Evolutionary conservation across 64 coral and sea anemone species (phyloP).

Genomic region (Montipora foliosa): DNA sequence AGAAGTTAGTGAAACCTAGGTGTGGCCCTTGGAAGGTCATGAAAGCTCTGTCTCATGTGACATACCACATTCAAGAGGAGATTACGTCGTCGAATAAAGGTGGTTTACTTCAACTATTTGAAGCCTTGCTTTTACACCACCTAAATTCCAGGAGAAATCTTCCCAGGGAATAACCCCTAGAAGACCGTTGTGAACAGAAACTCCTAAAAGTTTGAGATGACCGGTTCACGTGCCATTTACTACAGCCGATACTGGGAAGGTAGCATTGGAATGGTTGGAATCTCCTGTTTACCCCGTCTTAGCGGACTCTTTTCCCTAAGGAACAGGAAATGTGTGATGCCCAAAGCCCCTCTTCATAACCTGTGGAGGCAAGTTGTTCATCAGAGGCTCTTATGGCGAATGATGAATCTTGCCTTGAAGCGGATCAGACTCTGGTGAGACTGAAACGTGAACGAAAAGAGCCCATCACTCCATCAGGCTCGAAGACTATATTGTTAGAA

Average conservation of each 20-base stretch:
- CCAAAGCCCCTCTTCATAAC: not conserved
- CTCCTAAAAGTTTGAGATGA: not conserved
- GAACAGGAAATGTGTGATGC: not conserved
- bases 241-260: not conserved
- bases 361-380: not conserved
- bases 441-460: not conserved
- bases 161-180: not conserved
- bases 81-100: not conserved
- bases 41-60: slow-evolving; percentile 32
- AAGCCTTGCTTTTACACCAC: slow-evolving; percentile 21
- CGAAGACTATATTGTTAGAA: not conserved
- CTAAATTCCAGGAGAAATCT: not conserved
- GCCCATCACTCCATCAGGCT: not conserved
- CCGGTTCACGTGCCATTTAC: not conserved
- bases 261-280: slow-evolving; percentile 9
- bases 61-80: slow-evolving; percentile 39
- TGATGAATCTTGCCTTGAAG: not conserved
- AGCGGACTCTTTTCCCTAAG: not conserved
- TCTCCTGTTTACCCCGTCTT: not conserved
- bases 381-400: not conserved
- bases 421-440: not conserved
- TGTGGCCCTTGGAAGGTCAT: slow-evolving; percentile 38
- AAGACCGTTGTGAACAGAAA: not conserved
- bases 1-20: slow-evolving; percentile 42
- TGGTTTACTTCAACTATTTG: slow-evolving; percentile 23